phyloP scores from a whole-genome alignment of 2,113 vertebrate species.

The Sebastes schlegelii region DNA sequence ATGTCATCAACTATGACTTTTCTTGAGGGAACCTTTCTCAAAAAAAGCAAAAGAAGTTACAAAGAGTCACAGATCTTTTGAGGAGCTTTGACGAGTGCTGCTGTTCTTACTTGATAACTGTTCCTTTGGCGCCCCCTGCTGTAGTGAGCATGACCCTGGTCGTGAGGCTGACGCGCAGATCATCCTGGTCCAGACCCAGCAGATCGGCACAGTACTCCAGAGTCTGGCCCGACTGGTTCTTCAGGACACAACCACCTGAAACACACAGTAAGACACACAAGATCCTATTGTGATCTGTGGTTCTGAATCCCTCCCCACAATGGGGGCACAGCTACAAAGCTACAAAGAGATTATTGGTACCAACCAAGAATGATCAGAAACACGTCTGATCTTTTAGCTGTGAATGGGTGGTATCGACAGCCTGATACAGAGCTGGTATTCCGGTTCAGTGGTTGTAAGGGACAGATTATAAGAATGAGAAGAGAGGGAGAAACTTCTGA shows the following conservation, averaged over 20 bases:
- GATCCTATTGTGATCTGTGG: background rate
- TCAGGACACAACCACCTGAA: constrained; percentile 92
- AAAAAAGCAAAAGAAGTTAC: background rate
- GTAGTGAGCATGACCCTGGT: constrained; percentile 97
- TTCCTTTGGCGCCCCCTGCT: constrained; percentile 98
- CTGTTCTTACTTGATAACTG: constrained; percentile 95
- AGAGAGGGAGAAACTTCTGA: background rate
- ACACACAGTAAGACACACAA: constrained; percentile 41
- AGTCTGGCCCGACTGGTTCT: constrained; percentile 88
- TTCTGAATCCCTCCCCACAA: background rate
- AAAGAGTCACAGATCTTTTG: background rate
- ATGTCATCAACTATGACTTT: background rate
- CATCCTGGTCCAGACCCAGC: constrained; percentile 93
- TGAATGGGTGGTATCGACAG: background rate
- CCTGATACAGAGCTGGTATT: background rate
- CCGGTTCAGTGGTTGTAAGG: background rate
- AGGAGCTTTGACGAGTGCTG: background rate
- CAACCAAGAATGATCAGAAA: background rate
- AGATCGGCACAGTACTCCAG: constrained; percentile 91
- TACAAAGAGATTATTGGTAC: background rate
- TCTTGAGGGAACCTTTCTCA: background rate
- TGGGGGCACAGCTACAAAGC: background rate
- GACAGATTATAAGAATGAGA: background rate
- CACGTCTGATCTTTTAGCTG: background rate
- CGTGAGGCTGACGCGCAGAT: constrained; percentile 94